These are phyloP conservation scores for Sorex fumeus DNA, from an alignment of 2,113 vertebrate species.

Conservation along the genomic window DNA sequence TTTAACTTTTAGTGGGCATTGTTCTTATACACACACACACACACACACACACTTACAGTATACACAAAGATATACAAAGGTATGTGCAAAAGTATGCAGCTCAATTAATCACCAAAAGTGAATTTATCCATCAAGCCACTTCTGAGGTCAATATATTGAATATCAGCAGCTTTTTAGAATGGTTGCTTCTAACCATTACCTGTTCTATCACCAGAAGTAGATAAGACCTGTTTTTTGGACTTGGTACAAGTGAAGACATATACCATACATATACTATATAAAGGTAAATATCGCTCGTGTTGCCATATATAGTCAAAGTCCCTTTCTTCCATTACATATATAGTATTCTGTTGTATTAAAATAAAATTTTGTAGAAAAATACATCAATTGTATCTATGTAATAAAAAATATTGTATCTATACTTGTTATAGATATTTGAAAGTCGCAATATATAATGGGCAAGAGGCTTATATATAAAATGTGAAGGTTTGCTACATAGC, in stretches of 20 bases:
- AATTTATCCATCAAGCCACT: background rate
- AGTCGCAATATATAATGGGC: background rate
- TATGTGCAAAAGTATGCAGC: background rate
- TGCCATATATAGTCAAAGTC: background rate
- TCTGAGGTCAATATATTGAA: background rate
- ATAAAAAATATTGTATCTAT: no score
- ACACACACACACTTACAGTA: background rate
- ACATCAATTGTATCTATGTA: no score
- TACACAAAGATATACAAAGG: background rate
- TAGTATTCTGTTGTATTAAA: background rate
- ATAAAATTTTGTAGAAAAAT: no score
- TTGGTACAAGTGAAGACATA: background rate
- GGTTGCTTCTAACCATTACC: background rate
- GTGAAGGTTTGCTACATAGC: background rate
- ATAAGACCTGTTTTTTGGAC: background rate
- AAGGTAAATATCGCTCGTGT: background rate
- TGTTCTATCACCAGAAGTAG: background rate
- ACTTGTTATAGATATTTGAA: constrained; percentile 12
- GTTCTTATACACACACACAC: no score
- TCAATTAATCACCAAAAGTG: constrained; percentile 6
- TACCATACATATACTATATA: background rate
- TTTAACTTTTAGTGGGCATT: constrained; percentile 23
- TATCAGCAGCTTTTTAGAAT: background rate
- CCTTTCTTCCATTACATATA: constrained; percentile 6
- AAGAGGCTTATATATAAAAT: background rate